phyloP scores from a whole-genome alignment of 2,797 vertebrate genomes.

The Microchirus variegatus region DNA sequence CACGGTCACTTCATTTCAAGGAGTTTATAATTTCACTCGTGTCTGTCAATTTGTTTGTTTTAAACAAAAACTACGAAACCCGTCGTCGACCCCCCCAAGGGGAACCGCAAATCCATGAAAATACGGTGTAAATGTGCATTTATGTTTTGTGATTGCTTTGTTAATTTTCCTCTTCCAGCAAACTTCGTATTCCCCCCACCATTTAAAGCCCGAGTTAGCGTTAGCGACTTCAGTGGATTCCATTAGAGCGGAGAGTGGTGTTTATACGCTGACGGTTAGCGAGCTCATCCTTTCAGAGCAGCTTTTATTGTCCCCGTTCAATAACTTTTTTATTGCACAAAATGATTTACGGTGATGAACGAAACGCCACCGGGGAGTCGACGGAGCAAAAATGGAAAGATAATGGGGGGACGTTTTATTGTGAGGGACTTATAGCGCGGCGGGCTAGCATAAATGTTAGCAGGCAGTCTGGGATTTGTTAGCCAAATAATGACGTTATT shows the following conservation, averaged over 20 bases:
- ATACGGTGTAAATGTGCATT: too few species aligned
- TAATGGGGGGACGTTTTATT: background rate
- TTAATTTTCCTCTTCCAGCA: background rate
- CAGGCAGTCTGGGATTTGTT: background rate
- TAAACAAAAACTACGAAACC: too few species aligned
- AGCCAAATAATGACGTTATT: too few species aligned
- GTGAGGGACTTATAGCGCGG: background rate
- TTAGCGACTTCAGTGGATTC: background rate
- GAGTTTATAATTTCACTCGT: background rate
- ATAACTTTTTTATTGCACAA: constrained; percentile 5
- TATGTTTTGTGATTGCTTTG: too few species aligned
- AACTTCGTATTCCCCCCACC: background rate
- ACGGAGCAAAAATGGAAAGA: background rate
- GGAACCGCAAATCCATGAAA: too few species aligned
- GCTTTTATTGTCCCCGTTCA: background rate
- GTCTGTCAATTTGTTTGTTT: too few species aligned
- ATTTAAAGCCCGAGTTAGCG: background rate
- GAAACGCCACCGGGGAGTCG: background rate
- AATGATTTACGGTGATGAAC: background rate
- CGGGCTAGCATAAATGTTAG: background rate
- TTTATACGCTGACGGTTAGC: background rate
- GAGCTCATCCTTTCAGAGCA: constrained; percentile 4
- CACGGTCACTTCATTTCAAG: background rate
- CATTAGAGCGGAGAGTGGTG: background rate
- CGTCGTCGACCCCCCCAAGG: too few species aligned